Conservation (phyloP, 2,113 vertebrate species). For the Tetrao urogallus region DNA sequence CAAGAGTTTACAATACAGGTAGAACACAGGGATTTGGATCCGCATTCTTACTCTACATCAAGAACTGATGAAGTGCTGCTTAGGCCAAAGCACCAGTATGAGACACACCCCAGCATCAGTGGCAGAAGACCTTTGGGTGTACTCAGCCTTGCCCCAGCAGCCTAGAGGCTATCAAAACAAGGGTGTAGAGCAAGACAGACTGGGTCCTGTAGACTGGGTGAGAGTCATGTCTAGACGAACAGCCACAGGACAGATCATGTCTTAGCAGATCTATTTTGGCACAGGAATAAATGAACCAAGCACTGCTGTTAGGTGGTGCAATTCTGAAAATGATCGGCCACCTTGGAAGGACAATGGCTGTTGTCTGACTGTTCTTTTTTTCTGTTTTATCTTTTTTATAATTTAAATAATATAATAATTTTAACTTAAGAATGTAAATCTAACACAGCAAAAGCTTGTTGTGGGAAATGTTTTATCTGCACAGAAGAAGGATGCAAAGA, state of each 20-base stretch:
- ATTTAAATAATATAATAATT: neutral
- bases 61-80: neutral
- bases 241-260: neutral
- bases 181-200: neutral
- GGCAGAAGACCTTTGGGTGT: neutral
- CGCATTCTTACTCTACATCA: neutral
- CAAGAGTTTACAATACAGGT: neutral
- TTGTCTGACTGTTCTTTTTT: neutral
- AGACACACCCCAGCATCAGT: rapidly evolving
- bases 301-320: neutral
- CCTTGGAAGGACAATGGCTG: neutral
- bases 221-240: neutral
- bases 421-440: neutral
- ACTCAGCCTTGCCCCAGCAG: rapidly evolving
- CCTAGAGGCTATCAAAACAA: neutral
- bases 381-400: neutral
- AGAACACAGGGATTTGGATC: rapidly evolving
- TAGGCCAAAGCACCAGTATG: neutral
- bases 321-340: rapidly evolving
- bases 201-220: neutral
- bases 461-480: neutral
- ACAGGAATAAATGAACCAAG: neutral
- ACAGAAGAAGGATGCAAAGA: neutral
- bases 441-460: neutral
- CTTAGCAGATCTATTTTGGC: neutral